phyloP scores from a whole-genome alignment of 1,140 invertebrate species.

The Camponotus floridanus region DNA sequence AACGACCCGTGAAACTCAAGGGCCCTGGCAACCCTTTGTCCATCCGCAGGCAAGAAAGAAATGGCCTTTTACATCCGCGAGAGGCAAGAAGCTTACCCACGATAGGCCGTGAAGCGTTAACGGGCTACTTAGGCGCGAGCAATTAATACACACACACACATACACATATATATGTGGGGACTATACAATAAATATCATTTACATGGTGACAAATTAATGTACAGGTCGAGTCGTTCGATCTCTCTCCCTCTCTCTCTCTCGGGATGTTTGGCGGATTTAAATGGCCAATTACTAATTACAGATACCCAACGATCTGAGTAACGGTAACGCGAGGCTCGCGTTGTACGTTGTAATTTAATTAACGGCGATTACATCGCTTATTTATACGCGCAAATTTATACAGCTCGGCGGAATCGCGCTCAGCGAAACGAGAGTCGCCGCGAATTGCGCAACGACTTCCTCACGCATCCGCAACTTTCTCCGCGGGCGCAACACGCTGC shows the following conservation, averaged over 20 bases:
- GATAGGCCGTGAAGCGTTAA: constrained; percentile 43
- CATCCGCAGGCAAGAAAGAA: constrained; percentile 13
- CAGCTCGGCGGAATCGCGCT: constrained; percentile 55
- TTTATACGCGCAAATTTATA: constrained; percentile 64
- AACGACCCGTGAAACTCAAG: constrained; percentile 11
- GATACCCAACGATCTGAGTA: constrained; percentile 69
- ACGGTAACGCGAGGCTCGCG: constrained; percentile 62
- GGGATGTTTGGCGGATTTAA: constrained; percentile 52
- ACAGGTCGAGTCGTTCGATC: not conserved
- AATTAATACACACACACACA: constrained; percentile 29
- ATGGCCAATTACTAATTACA: constrained; percentile 74
- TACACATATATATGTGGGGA: too few species aligned
- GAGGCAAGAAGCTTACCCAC: constrained; percentile 60
- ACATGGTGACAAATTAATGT: constrained; percentile 68
- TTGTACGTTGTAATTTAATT: constrained; percentile 72
- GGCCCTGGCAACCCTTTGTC: constrained; percentile 46
- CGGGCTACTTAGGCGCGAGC: constrained; percentile 39
- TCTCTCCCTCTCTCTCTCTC: not conserved
- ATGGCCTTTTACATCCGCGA: constrained; percentile 15
- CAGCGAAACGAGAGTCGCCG: constrained; percentile 48
- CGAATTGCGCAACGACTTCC: constrained; percentile 39
- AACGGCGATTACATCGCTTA: constrained; percentile 73
- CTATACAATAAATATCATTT: constrained; percentile 57
- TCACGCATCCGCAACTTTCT: constrained; percentile 66
- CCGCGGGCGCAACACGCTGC: constrained; percentile 57